Evolutionary conservation across 2,797 vertebrate genomes (phyloP).

Genomic region (Leptoclinus maculatus): DNA sequence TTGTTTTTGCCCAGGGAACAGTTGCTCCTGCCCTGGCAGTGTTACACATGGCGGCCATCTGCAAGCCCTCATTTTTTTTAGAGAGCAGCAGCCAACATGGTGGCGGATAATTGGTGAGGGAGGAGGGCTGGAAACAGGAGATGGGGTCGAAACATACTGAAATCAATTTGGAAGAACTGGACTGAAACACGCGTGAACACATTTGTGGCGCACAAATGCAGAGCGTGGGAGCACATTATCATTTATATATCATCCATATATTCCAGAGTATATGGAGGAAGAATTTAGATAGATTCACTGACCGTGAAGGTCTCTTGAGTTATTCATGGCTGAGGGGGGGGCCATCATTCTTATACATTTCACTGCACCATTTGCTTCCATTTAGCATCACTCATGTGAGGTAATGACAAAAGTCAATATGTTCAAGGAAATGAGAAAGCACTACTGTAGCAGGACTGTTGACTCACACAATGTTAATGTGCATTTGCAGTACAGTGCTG

Average conservation of each 20-base stretch:
- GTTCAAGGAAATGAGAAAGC: slow-evolving; percentile 40
- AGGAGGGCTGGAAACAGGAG: slow-evolving; percentile 38
- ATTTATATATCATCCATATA: slow-evolving; percentile 35
- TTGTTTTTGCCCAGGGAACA: slow-evolving; percentile 63
- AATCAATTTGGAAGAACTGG: slow-evolving; percentile 69
- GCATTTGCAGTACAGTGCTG: background rate
- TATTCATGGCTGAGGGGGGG: slow-evolving; percentile 59
- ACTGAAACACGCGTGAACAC: slow-evolving; percentile 38
- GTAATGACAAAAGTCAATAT: slow-evolving; percentile 68
- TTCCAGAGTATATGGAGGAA: slow-evolving; percentile 22
- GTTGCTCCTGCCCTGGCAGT: slow-evolving; percentile 66
- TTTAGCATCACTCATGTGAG: slow-evolving; percentile 73
- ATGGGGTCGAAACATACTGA: slow-evolving; percentile 40
- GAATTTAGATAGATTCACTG: slow-evolving; percentile 46
- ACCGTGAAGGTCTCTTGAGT: slow-evolving; percentile 62
- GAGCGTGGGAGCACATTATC: slow-evolving; percentile 21
- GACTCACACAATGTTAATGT: slow-evolving; percentile 21
- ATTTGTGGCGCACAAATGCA: slow-evolving; percentile 31
- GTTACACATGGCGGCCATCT: slow-evolving; percentile 67
- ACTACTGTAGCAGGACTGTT: slow-evolving; percentile 15
- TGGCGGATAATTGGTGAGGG: slow-evolving; percentile 65
- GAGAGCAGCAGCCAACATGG: slow-evolving; percentile 69
- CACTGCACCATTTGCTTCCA: slow-evolving; percentile 66
- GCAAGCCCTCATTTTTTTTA: slow-evolving; percentile 71
- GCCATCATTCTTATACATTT: slow-evolving; percentile 63